These are phyloP conservation scores for Masticophis lateralis DNA, from an alignment of 2,797 vertebrate species.

Conservation along the genomic window DNA sequence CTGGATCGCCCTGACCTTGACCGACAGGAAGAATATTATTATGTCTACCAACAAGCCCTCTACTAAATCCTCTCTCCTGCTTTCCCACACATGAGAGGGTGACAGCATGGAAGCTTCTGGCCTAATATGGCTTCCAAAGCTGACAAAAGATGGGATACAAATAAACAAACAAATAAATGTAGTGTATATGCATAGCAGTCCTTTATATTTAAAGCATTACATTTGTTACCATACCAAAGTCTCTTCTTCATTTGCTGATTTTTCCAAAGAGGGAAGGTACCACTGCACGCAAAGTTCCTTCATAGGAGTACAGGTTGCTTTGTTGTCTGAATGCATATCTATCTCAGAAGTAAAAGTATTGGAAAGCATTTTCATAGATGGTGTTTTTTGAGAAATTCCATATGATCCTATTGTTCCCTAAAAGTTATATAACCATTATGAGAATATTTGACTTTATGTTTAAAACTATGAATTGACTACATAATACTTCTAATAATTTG, in stretches of 20 bases:
- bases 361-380: conserved; percentile 10
- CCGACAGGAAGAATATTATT: no score
- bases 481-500: background rate
- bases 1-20: no score
- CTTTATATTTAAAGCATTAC: background rate
- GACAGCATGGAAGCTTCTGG: no score
- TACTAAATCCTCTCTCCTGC: no score
- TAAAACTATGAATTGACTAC: background rate
- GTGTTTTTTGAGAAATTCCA: conserved; percentile 4
- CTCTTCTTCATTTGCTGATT: conserved; percentile 51
- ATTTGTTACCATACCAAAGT: conserved; percentile 69
- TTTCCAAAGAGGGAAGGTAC: conserved; percentile 72
- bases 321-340: conserved; percentile 21
- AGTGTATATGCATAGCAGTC: background rate
- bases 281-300: conserved; percentile 81
- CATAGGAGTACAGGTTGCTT: conserved; percentile 52
- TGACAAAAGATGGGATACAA: background rate
- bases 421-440: conserved; percentile 39
- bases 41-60: no score
- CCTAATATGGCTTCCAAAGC: no score
- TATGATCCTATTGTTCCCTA: conserved; percentile 44
- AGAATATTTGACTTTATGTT: conserved; percentile 4
- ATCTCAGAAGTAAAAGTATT: background rate
- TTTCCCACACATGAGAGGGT: no score
- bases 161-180: background rate